Percentiles rank a stretch among this genome's conserved stretches.
Conservation (phyloP, 1,140 invertebrate species). For the Rhagoletis zephyria region DNA sequence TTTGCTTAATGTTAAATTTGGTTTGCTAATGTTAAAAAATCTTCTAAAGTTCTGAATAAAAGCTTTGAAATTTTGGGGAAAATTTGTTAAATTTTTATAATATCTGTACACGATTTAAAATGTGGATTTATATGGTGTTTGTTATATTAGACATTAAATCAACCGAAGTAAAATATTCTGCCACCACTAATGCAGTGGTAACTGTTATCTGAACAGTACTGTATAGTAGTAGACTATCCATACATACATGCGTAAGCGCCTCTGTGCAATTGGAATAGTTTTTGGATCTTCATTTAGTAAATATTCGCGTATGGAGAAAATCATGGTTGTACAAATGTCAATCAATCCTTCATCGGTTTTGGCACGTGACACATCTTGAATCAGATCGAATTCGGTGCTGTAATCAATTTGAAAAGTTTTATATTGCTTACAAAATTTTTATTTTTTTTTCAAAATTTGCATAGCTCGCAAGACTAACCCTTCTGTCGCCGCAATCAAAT, state of each 20-base stretch:
- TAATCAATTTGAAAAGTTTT: not conserved
- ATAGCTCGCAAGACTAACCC: not conserved
- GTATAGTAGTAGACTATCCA: not conserved
- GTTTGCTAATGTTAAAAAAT: too few species aligned
- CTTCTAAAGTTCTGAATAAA: too few species aligned
- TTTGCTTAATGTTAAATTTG: too few species aligned
- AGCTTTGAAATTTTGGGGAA: too few species aligned
- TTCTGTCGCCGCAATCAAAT: constrained; percentile 35
- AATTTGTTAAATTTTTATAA: too few species aligned
- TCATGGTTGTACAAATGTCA: constrained; percentile 58
- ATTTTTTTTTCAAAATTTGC: not conserved
- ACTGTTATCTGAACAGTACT: too few species aligned
- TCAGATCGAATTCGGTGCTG: constrained; percentile 27
- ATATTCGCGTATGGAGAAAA: constrained; percentile 63
- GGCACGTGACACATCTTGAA: not conserved
- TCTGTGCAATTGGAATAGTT: constrained; percentile 57
- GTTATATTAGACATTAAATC: too few species aligned
- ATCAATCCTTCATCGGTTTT: not conserved
- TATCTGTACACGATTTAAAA: too few species aligned
- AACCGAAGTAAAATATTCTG: too few species aligned
- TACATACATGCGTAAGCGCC: constrained; percentile 60
- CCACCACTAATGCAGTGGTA: too few species aligned
- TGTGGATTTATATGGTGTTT: too few species aligned
- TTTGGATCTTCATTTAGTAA: constrained; percentile 62
- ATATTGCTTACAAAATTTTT: not conserved